phyloP scores from a whole-genome alignment of 2,113 vertebrate genomes.

The Fukomys damarensis region DNA sequence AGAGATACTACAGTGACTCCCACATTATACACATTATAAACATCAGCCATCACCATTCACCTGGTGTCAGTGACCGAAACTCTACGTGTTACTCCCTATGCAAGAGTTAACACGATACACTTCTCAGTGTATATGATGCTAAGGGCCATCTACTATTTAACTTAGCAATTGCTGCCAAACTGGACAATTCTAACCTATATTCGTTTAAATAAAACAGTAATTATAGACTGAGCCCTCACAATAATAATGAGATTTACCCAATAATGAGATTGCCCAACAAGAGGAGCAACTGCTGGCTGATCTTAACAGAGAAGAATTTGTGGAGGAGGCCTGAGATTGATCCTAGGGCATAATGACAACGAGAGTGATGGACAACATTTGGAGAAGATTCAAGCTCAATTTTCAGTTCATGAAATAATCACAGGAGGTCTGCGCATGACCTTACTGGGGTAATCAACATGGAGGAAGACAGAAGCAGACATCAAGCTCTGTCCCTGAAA shows the following conservation, averaged over 20 bases:
- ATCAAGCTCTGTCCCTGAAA: neutral
- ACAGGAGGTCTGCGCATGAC: neutral
- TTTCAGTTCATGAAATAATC: constrained; percentile 24
- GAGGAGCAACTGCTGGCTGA: neutral
- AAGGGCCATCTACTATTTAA: neutral
- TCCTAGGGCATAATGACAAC: neutral
- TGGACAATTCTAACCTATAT: neutral
- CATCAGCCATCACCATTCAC: neutral
- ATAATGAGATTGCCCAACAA: neutral
- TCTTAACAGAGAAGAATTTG: neutral
- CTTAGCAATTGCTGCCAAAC: neutral
- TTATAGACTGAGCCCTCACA: neutral
- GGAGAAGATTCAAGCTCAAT: neutral
- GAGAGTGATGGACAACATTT: neutral
- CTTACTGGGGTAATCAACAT: neutral
- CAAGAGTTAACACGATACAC: neutral
- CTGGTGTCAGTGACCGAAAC: neutral
- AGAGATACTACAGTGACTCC: neutral
- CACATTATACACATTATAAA: neutral
- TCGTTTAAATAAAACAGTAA: neutral
- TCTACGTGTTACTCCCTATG: neutral
- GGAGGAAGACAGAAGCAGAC: neutral
- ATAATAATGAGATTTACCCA: constrained; percentile 24
- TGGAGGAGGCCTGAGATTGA: neutral
- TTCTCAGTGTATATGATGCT: neutral